Conservation (phyloP, 2,113 vertebrate species). For the Vidua macroura region DNA sequence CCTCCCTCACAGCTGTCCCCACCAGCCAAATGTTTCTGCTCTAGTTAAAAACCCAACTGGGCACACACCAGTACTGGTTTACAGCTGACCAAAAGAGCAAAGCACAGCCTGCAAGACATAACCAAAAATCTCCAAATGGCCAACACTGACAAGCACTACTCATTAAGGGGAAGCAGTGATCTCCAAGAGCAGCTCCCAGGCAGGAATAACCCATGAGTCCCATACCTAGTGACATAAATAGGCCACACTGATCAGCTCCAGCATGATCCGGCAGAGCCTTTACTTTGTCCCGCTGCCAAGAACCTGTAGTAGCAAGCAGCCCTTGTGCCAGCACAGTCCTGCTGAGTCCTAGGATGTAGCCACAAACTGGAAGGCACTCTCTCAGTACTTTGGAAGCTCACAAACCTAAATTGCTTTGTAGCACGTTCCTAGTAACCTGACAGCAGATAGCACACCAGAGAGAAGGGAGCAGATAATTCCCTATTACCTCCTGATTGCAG, state of each 20-base stretch:
- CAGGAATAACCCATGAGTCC: background rate
- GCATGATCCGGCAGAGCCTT: background rate
- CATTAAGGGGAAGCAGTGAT: background rate
- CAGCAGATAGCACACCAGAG: background rate
- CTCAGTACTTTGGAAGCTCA: background rate
- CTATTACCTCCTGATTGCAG: accelerated
- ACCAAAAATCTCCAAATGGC: background rate
- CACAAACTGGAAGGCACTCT: background rate
- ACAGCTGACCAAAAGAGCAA: background rate
- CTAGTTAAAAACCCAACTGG: background rate
- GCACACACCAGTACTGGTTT: background rate
- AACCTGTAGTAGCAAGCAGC: background rate
- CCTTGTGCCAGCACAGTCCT: background rate
- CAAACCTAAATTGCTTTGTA: background rate
- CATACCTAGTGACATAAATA: constrained; percentile 29
- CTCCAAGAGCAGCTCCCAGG: background rate
- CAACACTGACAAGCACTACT: background rate
- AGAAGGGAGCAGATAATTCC: background rate
- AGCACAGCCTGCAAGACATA: background rate
- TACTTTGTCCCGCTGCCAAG: background rate
- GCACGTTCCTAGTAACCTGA: background rate
- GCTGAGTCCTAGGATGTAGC: background rate
- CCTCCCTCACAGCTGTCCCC: background rate
- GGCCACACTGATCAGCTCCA: background rate
- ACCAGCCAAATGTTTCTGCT: background rate